Conservation (phyloP, 2,888 invertebrate species). For the Rhodophaea formosa region DNA sequence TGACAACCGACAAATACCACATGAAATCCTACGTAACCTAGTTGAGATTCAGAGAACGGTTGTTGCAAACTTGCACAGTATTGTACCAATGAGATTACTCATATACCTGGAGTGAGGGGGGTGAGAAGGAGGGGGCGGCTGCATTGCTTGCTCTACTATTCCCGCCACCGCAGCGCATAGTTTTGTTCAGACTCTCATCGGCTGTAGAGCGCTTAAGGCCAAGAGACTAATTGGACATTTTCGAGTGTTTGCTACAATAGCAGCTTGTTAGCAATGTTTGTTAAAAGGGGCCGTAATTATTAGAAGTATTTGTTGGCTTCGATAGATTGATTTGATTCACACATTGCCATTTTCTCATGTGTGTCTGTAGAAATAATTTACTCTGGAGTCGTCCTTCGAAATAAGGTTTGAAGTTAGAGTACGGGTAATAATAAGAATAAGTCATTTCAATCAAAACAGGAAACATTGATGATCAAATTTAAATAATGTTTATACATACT, state of each 20-base stretch:
- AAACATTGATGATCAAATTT: too few species aligned
- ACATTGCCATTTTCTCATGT: too few species aligned
- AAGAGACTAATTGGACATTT: slow-evolving; percentile 64
- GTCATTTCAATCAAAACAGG: too few species aligned
- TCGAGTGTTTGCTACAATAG: slow-evolving; percentile 43
- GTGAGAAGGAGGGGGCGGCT: slow-evolving; percentile 36
- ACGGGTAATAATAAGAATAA: too few species aligned
- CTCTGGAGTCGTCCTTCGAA: too few species aligned
- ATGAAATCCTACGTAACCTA: slow-evolving; percentile 27
- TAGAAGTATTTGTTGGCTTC: neutral
- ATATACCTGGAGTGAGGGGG: slow-evolving; percentile 48
- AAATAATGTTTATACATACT: too few species aligned
- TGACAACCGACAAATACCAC: slow-evolving; percentile 15
- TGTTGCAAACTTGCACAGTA: slow-evolving; percentile 44
- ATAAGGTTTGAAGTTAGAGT: too few species aligned
- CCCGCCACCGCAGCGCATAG: slow-evolving; percentile 68
- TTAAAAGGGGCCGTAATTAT: slow-evolving; percentile 1
- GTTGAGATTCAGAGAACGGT: slow-evolving; percentile 39
- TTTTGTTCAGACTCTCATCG: slow-evolving; percentile 70
- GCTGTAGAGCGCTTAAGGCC: slow-evolving; percentile 64
- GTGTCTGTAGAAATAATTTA: too few species aligned
- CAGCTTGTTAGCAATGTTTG: slow-evolving; percentile 13
- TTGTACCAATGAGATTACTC: slow-evolving; percentile 65
- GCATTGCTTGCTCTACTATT: slow-evolving; percentile 61
- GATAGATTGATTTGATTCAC: neutral